phyloP scores from a whole-genome alignment of 2,888 invertebrate genomes.

The Amphimallon solstitiale region DNA sequence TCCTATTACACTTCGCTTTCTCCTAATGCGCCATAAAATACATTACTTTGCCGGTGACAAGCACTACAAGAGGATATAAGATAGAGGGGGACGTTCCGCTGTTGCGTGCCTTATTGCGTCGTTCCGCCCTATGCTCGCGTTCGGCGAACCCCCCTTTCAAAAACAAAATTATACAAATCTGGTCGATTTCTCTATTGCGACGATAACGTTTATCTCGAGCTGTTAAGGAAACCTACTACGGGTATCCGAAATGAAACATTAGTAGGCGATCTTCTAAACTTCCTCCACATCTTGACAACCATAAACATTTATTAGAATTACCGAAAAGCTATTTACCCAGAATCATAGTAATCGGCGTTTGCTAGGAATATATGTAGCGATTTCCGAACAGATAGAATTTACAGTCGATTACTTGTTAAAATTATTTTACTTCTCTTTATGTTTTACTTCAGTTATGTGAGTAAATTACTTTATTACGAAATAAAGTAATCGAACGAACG shows the following conservation, averaged over 20 bases:
- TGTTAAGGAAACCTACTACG: neutral
- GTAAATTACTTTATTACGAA: too few species aligned
- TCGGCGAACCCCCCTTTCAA: conserved; percentile 15
- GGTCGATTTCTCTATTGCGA: conserved; percentile 31
- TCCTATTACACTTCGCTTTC: conserved; percentile 35
- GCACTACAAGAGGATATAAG: neutral
- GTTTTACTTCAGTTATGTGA: too few species aligned
- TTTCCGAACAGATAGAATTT: neutral
- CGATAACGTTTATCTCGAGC: conserved; percentile 27
- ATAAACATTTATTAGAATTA: conserved; percentile 31
- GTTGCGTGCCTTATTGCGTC: conserved; percentile 19
- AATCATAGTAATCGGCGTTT: conserved; percentile 11
- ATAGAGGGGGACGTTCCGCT: neutral
- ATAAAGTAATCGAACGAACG: too few species aligned
- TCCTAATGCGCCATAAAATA: conserved; percentile 42
- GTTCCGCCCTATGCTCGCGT: conserved; percentile 1
- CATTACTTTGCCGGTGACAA: conserved; percentile 43
- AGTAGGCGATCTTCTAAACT: conserved; percentile 9
- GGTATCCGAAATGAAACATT: conserved; percentile 4
- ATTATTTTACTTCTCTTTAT: too few species aligned
- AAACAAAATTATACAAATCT: conserved; percentile 32
- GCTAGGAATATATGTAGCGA: neutral
- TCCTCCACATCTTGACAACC: conserved; percentile 1
- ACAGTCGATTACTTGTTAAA: neutral
- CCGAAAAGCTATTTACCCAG: neutral